Base-by-base conservation (phyloP, 2,888 invertebrate genomes). In the Agrotis clavis region DNA sequence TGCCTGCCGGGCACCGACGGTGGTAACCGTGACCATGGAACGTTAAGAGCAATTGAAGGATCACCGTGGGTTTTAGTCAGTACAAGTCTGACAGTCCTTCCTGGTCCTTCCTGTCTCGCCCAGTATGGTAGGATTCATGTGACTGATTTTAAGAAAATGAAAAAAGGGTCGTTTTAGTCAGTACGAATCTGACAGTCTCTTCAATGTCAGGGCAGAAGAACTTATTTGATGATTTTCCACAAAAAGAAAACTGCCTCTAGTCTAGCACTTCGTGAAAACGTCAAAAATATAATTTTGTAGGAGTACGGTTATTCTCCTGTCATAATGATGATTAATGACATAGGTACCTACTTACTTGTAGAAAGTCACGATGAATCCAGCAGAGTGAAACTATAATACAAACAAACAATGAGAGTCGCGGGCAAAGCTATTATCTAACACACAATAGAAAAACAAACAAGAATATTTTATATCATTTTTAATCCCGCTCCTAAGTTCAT, bases 401-500 rank as follows among this genome's bases (percentile, higher is more conserved):
- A 21, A 13, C 4, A 30, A 21, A 54, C 41, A 67, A 61, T 56
- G 18, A 6, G 13, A 77, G 47, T 45, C 30, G n/a, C 30, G 13
- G 13, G 5, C 18, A 11, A 19, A 53, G 7, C 51, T 21, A 48
- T 59, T 64, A 79, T 64, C 54, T 64, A 67, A 73, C n/a, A 35
- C 30, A 77, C 60, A 72, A 72, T 77, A 64, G 54, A 51, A 50
- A 50, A 56, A 54, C 1, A 47, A 77, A 64, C 18, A 60, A 59
- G 16, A 59, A 75, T 70, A 35, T 59, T 47, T 56, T 64, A 30
- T 61, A 62, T 48, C 59, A 75, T 57, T 76, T 74, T 79, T 67
- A 79, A 77, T 79, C 25, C 56, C 45, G 21, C 59, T 70, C 21
- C 65, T 64, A 79, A 78, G 47, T 71, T 72, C 30, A 70, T 80